Evolutionary conservation across 2,797 vertebrate genomes (phyloP), one percentile per base, ranked within the genome.

Genomic region (Gymnothorax reevesii): DNA sequence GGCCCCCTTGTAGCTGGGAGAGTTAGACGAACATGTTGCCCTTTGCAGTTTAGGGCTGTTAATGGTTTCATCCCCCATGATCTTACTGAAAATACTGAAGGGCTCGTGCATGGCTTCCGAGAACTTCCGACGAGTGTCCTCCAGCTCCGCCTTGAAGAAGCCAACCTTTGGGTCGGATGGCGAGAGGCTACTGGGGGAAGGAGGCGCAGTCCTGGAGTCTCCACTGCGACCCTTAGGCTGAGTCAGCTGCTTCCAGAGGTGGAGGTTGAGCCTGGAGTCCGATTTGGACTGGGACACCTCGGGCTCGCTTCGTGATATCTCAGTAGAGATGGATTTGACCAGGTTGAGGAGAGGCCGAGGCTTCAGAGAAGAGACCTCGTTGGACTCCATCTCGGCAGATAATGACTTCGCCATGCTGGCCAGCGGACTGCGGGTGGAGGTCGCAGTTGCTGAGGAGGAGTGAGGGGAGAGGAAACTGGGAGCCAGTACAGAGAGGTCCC

Each of bases 101-200:
- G 97, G 97, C 89, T 98, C 97, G 0, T 98, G 97, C 92, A 98
- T 91, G 0, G 96, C 97, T 90, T 98, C 97, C 0, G 97, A 96
- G 7, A 98, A 92, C 90, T 97, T 96, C 86, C 96, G 94, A 83
- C 94, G 94, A 42, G 97, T 98, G 92, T 97, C 97, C 90, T 98
- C 97, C 66, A 98, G 93, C 89, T 96, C 96, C 90, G 95, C 94
- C 87, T 97, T 97, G 85, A 98, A 97, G 94, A 97, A 97, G 57
- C 95, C 89, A 0, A 94, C 94, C 69, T 95, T 95, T 75, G 83
- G 86, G 89, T 93, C 93, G 0, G 86, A 93, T 0, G 97, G 97
- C 0, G 97, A 98, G 52, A 94, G 84, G 0, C 92, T 91, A 84
- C 95, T 94, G 2, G 97, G 97, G 0, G 97, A 97, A 0, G 97